Conservation (phyloP, 2,113 vertebrate genomes). For the Aegotheles bennettii region DNA sequence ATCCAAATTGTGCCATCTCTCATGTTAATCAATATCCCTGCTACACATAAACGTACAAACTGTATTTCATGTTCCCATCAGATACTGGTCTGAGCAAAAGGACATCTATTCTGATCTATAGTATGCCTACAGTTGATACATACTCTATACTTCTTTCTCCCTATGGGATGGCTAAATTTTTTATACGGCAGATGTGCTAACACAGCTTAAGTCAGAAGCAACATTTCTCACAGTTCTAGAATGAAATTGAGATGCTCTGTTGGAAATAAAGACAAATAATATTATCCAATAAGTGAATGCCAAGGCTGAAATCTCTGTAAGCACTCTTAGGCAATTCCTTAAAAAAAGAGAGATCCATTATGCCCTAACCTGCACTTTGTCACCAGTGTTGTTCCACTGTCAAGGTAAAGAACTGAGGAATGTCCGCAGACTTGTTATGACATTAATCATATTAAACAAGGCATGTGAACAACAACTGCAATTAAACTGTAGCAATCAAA, state of each 20-base stretch:
- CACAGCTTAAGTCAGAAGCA: not conserved
- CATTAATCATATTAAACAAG: conserved; percentile 65
- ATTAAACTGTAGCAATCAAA: conserved; percentile 56
- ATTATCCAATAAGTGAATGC: conserved; percentile 3
- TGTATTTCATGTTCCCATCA: not conserved
- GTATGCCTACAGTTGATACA: not conserved
- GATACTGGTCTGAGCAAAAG: not conserved
- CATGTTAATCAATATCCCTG: not conserved
- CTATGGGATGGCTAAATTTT: not conserved
- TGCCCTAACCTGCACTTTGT: conserved; percentile 67
- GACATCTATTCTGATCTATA: not conserved
- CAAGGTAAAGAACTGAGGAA: conserved; percentile 61
- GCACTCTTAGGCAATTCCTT: conserved; percentile 43
- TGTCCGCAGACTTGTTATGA: conserved; percentile 53
- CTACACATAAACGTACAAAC: not conserved
- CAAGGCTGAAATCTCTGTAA: not conserved
- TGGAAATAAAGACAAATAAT: conserved; percentile 13
- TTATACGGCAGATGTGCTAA: not conserved
- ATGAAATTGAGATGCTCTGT: not conserved
- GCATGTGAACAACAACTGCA: conserved; percentile 57
- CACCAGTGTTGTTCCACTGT: conserved; percentile 69
- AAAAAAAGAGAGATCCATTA: conserved; percentile 49
- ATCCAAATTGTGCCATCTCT: not conserved
- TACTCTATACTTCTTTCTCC: not conserved
- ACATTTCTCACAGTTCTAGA: not conserved